Evolutionary conservation across 2,797 vertebrate species (phyloP).

Genomic region (Myiotriccus ornatus): DNA sequence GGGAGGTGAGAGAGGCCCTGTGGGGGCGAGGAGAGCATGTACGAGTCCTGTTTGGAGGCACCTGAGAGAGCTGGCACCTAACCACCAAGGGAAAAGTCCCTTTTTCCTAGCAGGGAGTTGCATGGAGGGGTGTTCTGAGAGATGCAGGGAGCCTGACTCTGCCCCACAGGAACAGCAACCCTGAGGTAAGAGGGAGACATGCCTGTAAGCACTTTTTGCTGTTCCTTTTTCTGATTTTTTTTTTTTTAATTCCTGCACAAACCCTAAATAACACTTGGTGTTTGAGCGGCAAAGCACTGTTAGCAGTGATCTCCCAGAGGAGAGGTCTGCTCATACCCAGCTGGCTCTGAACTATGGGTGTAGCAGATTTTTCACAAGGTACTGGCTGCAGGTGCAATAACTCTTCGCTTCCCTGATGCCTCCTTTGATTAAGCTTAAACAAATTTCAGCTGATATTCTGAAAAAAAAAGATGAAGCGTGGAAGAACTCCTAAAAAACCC

Average conservation of each 20-base stretch:
- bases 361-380: neutral
- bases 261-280: neutral
- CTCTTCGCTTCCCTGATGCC: neutral
- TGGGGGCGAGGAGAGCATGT: fast-evolving
- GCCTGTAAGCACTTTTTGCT: neutral
- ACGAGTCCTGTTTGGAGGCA: neutral
- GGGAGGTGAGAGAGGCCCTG: neutral
- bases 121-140: neutral
- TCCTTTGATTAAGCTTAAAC: neutral
- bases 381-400: neutral
- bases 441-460: neutral
- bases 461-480: neutral
- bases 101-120: neutral
- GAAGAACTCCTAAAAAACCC: neutral
- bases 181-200: neutral
- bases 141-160: neutral
- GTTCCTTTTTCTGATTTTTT: neutral
- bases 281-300: neutral
- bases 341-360: neutral
- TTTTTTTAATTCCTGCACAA: neutral
- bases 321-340: neutral
- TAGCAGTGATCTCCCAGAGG: neutral
- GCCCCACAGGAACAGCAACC: neutral
- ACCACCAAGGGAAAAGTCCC: neutral
- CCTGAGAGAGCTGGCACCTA: neutral